A percentile compares a stretch with the other conserved stretches of the same genome.
phyloP scores from a whole-genome alignment of 1,140 invertebrate genomes.

The Cydia strobilella region DNA sequence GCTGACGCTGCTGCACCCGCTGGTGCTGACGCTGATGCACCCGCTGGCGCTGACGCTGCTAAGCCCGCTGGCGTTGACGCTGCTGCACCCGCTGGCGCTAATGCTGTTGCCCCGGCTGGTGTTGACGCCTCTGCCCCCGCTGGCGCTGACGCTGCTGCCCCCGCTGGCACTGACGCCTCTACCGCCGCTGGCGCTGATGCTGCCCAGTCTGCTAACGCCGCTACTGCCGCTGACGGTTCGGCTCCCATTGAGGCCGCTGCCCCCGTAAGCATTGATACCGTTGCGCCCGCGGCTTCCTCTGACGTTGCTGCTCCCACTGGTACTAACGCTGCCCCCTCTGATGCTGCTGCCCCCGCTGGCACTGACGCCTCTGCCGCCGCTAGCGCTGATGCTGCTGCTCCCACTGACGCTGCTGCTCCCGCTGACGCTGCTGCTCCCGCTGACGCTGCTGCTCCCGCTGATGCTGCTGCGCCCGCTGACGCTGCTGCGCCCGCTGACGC shows the following conservation, averaged over 20 bases:
- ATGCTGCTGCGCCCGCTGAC: neutral
- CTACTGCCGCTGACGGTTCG: neutral
- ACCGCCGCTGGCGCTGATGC: neutral
- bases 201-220: neutral
- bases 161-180: neutral
- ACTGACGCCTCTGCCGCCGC: neutral
- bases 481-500: neutral
- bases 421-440: neutral
- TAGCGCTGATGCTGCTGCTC: neutral
- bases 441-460: neutral
- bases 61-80: neutral
- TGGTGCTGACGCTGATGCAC: neutral
- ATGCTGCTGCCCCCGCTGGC: neutral
- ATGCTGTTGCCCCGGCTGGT: neutral
- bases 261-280: neutral
- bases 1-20: neutral
- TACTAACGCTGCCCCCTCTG: neutral
- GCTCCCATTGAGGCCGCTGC: neutral
- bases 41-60: neutral
- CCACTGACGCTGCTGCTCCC: neutral
- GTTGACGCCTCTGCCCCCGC: neutral
- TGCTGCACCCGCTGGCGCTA: neutral
- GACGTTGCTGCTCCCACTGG: neutral
- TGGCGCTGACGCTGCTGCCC: constrained; percentile 10
- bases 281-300: neutral